Percentiles rank a stretch among this genome's conserved stretches.
phyloP scores from a whole-genome alignment of 1,140 invertebrate genomes.

The Gryon sp. region DNA sequence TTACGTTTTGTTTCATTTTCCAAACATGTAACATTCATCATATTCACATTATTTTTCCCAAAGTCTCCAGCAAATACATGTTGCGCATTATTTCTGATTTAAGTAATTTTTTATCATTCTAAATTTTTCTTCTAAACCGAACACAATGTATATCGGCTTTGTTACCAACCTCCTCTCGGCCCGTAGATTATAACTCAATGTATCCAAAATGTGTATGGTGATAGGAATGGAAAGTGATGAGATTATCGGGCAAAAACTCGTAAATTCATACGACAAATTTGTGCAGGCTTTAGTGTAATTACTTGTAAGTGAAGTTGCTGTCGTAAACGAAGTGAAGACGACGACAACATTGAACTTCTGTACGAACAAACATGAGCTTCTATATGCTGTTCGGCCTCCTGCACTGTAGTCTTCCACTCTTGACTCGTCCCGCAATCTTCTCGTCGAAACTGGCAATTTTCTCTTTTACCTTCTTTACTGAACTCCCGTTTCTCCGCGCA shows the following conservation, averaged over 20 bases:
- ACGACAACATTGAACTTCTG: slow-evolving; percentile 66
- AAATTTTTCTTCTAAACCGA: too few relatives aligned
- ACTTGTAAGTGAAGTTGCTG: slow-evolving; percentile 55
- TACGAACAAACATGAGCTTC: slow-evolving; percentile 65
- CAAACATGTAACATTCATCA: too few relatives aligned
- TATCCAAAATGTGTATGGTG: slow-evolving; percentile 15
- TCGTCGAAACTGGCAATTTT: slow-evolving; percentile 70
- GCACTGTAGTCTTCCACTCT: slow-evolving; percentile 49
- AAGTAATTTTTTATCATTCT: too few relatives aligned
- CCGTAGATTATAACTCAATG: slow-evolving; percentile 12
- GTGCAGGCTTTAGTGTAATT: slow-evolving; percentile 53
- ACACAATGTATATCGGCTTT: too few relatives aligned
- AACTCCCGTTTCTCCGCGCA: slow-evolving; percentile 59
- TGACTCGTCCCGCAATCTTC: slow-evolving; percentile 67
- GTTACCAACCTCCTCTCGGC: too few relatives aligned
- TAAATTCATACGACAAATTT: slow-evolving; percentile 56
- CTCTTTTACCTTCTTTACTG: slow-evolving; percentile 58
- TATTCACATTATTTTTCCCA: too few relatives aligned
- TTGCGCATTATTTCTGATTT: too few relatives aligned
- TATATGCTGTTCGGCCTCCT: slow-evolving; percentile 65
- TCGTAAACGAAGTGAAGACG: slow-evolving; percentile 65
- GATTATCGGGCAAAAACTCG: slow-evolving; percentile 46
- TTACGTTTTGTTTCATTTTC: too few relatives aligned
- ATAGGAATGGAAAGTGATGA: slow-evolving; percentile 44
- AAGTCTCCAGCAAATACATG: too few relatives aligned